Percentiles rank a stretch among this genome's conserved stretches.
phyloP scores from a whole-genome alignment of 2,888 invertebrate species.

The Anorthoa munda region DNA sequence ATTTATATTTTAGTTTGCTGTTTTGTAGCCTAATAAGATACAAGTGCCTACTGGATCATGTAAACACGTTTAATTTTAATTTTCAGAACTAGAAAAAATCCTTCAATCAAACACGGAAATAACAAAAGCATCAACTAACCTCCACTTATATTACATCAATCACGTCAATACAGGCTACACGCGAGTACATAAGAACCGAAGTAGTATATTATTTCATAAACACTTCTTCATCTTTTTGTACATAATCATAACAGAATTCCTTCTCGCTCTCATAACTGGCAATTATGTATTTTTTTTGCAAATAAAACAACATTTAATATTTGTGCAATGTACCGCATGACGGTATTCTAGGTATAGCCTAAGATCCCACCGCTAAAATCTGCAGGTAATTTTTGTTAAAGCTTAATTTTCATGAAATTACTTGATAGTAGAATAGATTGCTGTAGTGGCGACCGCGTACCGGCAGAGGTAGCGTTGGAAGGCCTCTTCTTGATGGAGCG shows the following conservation, averaged over 20 bases:
- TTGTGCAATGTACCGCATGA: neutral
- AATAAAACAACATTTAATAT: conserved; percentile 48
- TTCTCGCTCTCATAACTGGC: conserved; percentile 44
- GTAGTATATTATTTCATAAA: neutral
- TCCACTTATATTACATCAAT: conserved; percentile 18
- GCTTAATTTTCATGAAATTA: no score
- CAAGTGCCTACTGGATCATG: no score
- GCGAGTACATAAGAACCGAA: neutral
- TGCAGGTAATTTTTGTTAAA: no score
- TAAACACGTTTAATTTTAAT: neutral
- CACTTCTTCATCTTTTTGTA: conserved; percentile 3
- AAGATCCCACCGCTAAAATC: no score
- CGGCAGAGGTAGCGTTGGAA: no score
- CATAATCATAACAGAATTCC: conserved; percentile 11
- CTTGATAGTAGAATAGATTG: no score
- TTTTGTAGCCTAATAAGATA: no score
- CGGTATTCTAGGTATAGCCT: no score
- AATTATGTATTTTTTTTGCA: conserved; percentile 39
- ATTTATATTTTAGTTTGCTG: no score
- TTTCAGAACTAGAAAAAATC: neutral
- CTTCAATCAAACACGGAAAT: neutral
- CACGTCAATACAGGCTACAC: conserved; percentile 20
- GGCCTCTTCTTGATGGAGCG: no score
- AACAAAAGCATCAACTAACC: conserved; percentile 3
- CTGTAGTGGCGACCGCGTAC: no score